Base-by-base conservation (phyloP, 2,888 invertebrate species). In the Meteorus colon region DNA sequence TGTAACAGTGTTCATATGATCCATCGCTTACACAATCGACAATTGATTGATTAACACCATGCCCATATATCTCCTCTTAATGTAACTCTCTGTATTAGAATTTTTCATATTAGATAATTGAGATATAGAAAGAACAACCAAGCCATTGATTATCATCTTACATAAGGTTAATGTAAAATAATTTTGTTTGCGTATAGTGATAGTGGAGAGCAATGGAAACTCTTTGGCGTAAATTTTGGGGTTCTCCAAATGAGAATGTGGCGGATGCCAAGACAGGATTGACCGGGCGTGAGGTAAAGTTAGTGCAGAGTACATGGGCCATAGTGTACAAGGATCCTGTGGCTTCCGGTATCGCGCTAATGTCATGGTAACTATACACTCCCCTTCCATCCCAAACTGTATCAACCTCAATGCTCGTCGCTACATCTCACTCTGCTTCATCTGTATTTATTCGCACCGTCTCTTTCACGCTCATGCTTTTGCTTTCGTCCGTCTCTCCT, bases 251-350 rank as follows among this genome's bases (percentile, higher is more conserved):
- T 31, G 86, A 86, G 45, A 83, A 83, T 51, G 82, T 79, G 67
- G 79, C 89, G 59, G 90, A 91, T 80, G 86, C 90, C 24, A 85
- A 83, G 19, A 91, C 90, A 10, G 90, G 91, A 75, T 83, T 91
- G 70, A 90, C 90, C 4, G 87, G 87, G 24, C 88, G 88, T 60
- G 90, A 92, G 81, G 90, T 90, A 81, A 85, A 86, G 76, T 84
- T 89, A 66, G 89, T 92, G 27, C 87, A 86, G 65, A 88, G 86
- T 77, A 90, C 91, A 19, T 92, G 91, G 91, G 87, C 84, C 24
- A 78, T 90, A 55, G 87, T 91, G 37, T 88, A 87, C 76, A 90
- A 90, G 82, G 91, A 91, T 82, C 84, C 90, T n/a, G 86, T 89
- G 34, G 88, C 84, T 77, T 87, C 89, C 76, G 91, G 91, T 68